Evolutionary conservation across 2,888 invertebrate genomes (phyloP).

Genomic region (Agonum fuliginosum): DNA sequence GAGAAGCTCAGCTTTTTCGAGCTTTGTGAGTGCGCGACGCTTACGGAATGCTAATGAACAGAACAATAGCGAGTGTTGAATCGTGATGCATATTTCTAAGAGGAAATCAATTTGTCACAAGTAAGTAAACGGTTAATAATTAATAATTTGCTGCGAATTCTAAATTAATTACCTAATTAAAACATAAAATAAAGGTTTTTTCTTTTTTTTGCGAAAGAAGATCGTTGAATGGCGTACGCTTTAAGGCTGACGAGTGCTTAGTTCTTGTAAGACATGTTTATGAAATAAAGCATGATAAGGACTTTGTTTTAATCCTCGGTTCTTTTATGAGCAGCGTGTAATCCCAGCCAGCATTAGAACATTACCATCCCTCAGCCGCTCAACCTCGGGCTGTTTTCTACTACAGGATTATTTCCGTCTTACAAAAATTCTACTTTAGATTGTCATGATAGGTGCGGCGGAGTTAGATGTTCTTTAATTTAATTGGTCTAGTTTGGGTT

Average conservation of each 20-base stretch:
- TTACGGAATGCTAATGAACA: constrained; percentile 34
- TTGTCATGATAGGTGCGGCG: too few species aligned
- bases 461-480: too few species aligned
- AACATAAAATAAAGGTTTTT: too few species aligned
- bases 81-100: background rate
- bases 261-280: constrained; percentile 20
- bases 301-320: constrained; percentile 27
- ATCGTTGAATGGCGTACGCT: background rate
- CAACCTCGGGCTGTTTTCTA: background rate
- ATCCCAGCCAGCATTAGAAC: constrained; percentile 4
- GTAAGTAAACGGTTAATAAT: constrained; percentile 14
- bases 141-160: too few species aligned
- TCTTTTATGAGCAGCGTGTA: constrained; percentile 27
- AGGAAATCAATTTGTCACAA: background rate
- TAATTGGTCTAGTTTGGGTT: too few species aligned
- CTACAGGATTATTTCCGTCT: too few species aligned
- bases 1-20: background rate
- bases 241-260: background rate
- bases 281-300: constrained; percentile 32
- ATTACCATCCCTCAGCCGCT: background rate
- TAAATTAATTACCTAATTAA: too few species aligned
- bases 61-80: background rate
- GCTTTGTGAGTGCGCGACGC: constrained; percentile 1
- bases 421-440: too few species aligned
- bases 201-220: too few species aligned